These are phyloP conservation scores for Malachius bipustulatus DNA, from an alignment of 2,888 invertebrate species.

Conservation along the genomic window DNA sequence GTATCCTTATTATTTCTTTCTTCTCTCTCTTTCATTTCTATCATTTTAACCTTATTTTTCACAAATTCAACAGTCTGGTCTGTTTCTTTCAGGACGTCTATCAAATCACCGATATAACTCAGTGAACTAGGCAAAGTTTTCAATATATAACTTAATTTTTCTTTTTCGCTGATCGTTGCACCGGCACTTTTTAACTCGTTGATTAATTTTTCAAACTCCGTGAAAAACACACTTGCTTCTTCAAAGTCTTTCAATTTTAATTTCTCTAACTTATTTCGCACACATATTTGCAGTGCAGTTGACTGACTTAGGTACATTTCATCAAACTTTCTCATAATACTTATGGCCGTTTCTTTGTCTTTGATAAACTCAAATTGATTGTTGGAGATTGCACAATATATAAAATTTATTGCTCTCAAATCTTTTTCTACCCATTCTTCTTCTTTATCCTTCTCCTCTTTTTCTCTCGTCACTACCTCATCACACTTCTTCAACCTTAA, in stretches of 20 bases:
- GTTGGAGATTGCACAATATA: too few relatives aligned
- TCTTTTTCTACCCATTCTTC: conserved; percentile 1
- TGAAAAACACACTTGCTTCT: conserved; percentile 10
- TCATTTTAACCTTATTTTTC: not conserved
- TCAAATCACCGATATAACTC: conserved; percentile 1
- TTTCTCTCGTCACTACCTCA: conserved; percentile 4
- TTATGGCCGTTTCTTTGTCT: too few relatives aligned
- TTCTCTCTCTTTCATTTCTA: not conserved
- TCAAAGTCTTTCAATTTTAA: too few relatives aligned
- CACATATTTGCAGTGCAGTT: conserved; percentile 15
- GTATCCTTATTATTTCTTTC: not conserved
- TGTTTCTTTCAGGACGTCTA: not conserved
- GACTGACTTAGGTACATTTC: conserved; percentile 15
- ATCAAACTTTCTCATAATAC: too few relatives aligned
- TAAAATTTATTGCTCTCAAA: conserved; percentile 7
- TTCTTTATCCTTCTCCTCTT: conserved; percentile 4
- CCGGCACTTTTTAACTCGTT: conserved; percentile 2
- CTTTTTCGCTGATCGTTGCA: not conserved
- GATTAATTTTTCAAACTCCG: not conserved
- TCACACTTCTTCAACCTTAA: conserved; percentile 6
- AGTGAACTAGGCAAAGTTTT: not conserved
- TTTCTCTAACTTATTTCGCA: conserved; percentile 15
- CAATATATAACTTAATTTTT: not conserved
- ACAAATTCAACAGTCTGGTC: not conserved
- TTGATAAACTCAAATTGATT: conserved; percentile 3